These are phyloP conservation scores for Rana temporaria DNA, from an alignment of 2,113 vertebrate genomes.

Conservation along the genomic window DNA sequence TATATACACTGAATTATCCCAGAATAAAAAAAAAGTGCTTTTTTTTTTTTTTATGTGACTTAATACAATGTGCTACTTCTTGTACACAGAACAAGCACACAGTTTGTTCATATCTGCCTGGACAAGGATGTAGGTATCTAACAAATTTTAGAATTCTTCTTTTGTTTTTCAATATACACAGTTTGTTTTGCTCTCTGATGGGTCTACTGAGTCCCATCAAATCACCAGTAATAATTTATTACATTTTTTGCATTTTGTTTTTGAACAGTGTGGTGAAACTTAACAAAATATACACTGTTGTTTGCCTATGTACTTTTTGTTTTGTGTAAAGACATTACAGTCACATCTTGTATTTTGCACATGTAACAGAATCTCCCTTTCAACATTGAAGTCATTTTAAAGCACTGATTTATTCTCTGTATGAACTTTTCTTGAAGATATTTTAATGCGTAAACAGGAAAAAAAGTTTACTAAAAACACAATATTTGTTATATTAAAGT, in stretches of 20 bases:
- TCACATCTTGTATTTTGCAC: conserved; percentile 39
- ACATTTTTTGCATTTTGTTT: background rate
- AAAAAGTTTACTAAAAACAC: background rate
- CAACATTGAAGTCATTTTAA: conserved; percentile 28
- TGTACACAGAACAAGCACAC: background rate
- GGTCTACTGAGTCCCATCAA: background rate
- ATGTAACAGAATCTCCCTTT: conserved; percentile 7
- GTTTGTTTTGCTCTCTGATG: background rate
- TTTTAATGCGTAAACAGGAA: background rate
- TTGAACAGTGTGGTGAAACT: background rate
- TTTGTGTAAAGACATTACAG: conserved; percentile 7
- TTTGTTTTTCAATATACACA: background rate
- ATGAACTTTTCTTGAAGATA: background rate
- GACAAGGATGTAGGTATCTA: background rate
- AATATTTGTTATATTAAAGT: background rate
- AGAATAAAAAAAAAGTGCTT: conserved; percentile 41
- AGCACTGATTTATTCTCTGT: background rate
- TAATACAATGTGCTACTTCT: conserved; percentile 27
- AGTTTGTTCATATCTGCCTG: background rate
- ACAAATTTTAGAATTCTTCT: background rate
- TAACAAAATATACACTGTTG: conserved; percentile 5
- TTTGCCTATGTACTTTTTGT: background rate
- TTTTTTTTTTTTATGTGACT: conserved; percentile 13
- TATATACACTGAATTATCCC: conserved; percentile 59
- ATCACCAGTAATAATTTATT: background rate